Evolutionary conservation across 2,888 invertebrate species (phyloP).

Genomic region (Stramonita haemastoma): DNA sequence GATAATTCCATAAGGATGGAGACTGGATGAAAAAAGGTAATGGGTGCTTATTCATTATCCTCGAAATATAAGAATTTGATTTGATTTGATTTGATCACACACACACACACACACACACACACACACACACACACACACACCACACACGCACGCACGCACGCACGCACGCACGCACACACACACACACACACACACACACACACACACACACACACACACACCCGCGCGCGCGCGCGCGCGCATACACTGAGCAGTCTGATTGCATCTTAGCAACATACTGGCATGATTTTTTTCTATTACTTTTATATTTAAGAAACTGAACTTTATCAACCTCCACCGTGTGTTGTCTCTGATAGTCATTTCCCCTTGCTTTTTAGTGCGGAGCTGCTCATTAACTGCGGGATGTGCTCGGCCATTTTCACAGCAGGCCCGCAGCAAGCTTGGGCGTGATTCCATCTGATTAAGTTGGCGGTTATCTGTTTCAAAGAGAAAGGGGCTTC

Average conservation of each 20-base stretch:
- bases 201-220: neutral
- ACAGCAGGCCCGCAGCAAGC: slow-evolving; percentile 4
- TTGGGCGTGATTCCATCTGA: slow-evolving; percentile 20
- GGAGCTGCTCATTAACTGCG: slow-evolving; percentile 15
- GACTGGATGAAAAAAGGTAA: no score
- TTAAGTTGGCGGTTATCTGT: slow-evolving; percentile 24
- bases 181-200: slow-evolving; percentile 14
- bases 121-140: slow-evolving; percentile 14
- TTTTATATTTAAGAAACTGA: neutral
- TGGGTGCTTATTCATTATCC: no score
- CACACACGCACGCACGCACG: no score
- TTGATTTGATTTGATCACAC: neutral
- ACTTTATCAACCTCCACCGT: slow-evolving; percentile 4
- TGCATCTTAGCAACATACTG: neutral
- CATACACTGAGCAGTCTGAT: neutral
- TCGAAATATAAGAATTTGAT: no score
- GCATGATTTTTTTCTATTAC: neutral
- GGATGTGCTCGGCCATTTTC: slow-evolving; percentile 13
- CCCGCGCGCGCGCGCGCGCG: neutral
- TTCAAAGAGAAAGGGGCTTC: slow-evolving; percentile 25
- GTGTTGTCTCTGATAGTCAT: neutral
- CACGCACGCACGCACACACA: slow-evolving; percentile 11
- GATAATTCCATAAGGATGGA: no score
- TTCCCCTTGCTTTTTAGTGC: neutral
- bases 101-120: slow-evolving; percentile 17